Evolutionary conservation across 2,797 vertebrate genomes (phyloP).

Genomic region (Phataginus tetradactyla): DNA sequence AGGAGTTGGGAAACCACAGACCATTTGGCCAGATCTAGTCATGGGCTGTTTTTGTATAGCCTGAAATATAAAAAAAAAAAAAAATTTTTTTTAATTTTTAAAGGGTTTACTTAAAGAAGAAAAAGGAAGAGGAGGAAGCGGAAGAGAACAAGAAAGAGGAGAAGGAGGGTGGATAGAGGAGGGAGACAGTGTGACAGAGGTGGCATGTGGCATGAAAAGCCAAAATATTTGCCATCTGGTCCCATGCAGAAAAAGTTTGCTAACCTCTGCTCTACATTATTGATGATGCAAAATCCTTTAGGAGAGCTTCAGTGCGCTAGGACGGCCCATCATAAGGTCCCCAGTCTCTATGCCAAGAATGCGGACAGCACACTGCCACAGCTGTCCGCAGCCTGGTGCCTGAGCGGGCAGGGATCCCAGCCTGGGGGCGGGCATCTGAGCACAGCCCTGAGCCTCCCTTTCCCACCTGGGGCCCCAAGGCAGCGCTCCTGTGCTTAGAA

Average conservation of each 20-base stretch:
- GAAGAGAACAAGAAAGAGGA: not conserved
- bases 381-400: not conserved
- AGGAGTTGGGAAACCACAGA: not conserved
- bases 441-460: not conserved
- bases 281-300: not conserved
- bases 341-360: not conserved
- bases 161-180: not conserved
- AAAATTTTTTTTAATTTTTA: not conserved
- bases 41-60: not conserved
- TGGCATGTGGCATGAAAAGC: not conserved
- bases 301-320: not conserved
- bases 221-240: constrained; percentile 2
- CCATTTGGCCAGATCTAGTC: not conserved
- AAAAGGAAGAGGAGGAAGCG: not conserved
- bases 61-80: not conserved
- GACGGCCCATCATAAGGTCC: not conserved
- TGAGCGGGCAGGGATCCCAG: not conserved
- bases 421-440: too few relatives aligned
- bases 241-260: not conserved
- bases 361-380: not conserved
- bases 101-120: not conserved
- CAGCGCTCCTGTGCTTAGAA: not conserved
- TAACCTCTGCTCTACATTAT: not conserved
- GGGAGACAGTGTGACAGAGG: not conserved
- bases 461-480: not conserved